Conservation (phyloP, 2,113 vertebrate species). For the Ctenodactylus gundi region DNA sequence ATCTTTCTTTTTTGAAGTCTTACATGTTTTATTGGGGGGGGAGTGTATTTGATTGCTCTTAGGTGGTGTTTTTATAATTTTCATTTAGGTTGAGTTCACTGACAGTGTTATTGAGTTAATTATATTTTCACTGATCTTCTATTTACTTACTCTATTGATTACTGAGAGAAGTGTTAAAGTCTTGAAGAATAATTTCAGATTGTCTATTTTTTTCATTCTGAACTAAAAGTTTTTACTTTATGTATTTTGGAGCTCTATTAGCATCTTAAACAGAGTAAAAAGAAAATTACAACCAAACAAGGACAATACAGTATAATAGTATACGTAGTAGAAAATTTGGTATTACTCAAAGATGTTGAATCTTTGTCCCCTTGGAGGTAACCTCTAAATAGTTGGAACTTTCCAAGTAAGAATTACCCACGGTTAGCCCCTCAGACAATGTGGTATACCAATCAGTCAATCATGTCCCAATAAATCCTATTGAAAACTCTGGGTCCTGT, state of each 20-base stretch:
- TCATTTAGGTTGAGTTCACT: not conserved
- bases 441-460: not conserved
- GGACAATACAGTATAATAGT: not conserved
- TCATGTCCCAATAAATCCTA: not conserved
- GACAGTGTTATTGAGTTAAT: not conserved
- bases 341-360: not conserved
- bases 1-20: not conserved
- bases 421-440: not conserved
- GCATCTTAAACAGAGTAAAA: not conserved
- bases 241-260: not conserved
- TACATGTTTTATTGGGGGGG: not conserved
- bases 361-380: not conserved
- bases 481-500: not conserved
- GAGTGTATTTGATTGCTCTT: not conserved
- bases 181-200: not conserved
- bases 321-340: not conserved
- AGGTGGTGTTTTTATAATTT: not conserved
- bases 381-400: not conserved
- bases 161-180: not conserved
- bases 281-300: not conserved
- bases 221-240: not conserved
- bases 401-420: not conserved
- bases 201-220: not conserved
- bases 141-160: not conserved
- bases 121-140: not conserved